phyloP scores from a whole-genome alignment of 2,797 vertebrate species.

The Falco novaeseelandiae region DNA sequence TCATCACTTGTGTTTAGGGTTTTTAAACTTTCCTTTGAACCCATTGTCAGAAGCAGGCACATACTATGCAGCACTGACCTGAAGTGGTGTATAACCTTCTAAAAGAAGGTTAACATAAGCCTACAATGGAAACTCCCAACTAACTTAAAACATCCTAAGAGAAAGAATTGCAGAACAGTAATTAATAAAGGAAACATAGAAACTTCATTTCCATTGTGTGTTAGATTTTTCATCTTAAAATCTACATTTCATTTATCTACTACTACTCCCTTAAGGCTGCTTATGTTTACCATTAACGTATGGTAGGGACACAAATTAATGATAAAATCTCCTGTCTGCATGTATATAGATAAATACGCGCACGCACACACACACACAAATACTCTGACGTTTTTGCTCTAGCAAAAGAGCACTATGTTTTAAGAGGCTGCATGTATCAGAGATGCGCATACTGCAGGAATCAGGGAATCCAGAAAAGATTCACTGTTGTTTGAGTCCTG shows the following conservation, averaged over 20 bases:
- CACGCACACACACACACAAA: neutral
- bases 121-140: neutral
- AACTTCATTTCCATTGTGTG: neutral
- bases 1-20: neutral
- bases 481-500: constrained; percentile 35
- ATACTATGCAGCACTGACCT: neutral
- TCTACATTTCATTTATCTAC: neutral
- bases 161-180: neutral
- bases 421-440: neutral
- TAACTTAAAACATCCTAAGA: neutral
- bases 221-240: neutral
- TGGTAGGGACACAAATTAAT: neutral
- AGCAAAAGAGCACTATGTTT: neutral
- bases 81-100: neutral
- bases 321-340: neutral
- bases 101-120: neutral
- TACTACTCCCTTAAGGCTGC: neutral
- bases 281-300: neutral
- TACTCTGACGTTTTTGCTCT: neutral
- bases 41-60: neutral
- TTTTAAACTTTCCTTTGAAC: constrained; percentile 1
- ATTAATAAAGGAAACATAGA: neutral
- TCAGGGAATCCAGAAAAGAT: neutral
- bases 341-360: neutral
- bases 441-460: neutral